Conservation (phyloP, 2,888 invertebrate species). For the Lingula anatina region DNA sequence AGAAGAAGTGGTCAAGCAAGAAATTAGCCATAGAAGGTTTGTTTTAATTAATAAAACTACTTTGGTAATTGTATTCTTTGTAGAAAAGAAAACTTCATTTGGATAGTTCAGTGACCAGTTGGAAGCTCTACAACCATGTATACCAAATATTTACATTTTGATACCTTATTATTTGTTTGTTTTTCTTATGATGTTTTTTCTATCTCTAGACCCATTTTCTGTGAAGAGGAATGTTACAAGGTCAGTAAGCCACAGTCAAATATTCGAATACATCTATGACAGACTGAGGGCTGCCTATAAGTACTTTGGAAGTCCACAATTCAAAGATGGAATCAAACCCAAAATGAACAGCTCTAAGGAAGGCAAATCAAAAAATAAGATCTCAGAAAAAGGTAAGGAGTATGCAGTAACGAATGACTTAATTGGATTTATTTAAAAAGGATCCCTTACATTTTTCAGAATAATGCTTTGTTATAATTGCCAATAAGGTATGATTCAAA, state of each 20-base stretch:
- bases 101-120: too few relatives aligned
- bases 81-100: too few relatives aligned
- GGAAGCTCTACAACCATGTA: not conserved
- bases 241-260: slow-evolving; percentile 49
- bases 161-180: not conserved
- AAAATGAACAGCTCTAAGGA: too few relatives aligned
- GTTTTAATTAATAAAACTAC: too few relatives aligned
- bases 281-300: slow-evolving; percentile 53
- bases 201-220: slow-evolving; percentile 54
- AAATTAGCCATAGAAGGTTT: slow-evolving; percentile 58
- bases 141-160: not conserved
- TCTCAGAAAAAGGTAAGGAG: too few relatives aligned
- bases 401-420: too few relatives aligned
- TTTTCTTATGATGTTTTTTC: slow-evolving; percentile 8
- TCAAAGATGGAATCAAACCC: slow-evolving; percentile 41
- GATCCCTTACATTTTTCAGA: too few relatives aligned
- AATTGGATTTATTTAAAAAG: too few relatives aligned
- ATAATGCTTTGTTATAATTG: too few relatives aligned
- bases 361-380: too few relatives aligned
- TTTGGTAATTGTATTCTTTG: too few relatives aligned
- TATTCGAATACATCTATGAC: slow-evolving; percentile 55
- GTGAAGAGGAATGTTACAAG: slow-evolving; percentile 54
- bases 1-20: slow-evolving; percentile 57
- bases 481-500: too few relatives aligned
- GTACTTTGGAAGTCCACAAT: slow-evolving; percentile 55